Conservation (phyloP, 2,797 vertebrate species). For the Spondyliosoma cantharus region DNA sequence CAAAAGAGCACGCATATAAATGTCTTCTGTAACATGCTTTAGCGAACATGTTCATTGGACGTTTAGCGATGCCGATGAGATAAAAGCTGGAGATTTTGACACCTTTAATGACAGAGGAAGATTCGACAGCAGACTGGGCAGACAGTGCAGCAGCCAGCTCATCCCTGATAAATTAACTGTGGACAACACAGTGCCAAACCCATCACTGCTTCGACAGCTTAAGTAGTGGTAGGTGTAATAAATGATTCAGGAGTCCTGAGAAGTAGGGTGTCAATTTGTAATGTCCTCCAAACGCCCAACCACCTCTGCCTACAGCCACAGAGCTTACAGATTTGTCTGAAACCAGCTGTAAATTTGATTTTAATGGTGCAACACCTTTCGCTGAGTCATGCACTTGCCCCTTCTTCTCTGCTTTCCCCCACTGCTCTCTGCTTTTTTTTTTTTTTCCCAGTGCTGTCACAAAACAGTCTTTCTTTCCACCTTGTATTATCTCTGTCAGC, state of each 20-base stretch:
- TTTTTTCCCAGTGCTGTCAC: slow-evolving; percentile 81
- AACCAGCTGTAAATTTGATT: slow-evolving; percentile 85
- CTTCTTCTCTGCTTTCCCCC: slow-evolving; percentile 23
- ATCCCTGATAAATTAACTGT: slow-evolving; percentile 76
- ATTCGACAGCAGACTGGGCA: slow-evolving; percentile 40
- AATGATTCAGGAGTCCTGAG: slow-evolving; percentile 80
- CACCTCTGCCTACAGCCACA: slow-evolving; percentile 58
- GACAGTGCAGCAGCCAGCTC: slow-evolving; percentile 52
- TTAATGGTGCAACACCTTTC: slow-evolving; percentile 82
- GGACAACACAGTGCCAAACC: slow-evolving; percentile 74
- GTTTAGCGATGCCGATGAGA: slow-evolving; percentile 17
- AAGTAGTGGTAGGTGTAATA: slow-evolving; percentile 84
- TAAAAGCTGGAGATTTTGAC: slow-evolving; percentile 48
- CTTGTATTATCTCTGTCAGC: slow-evolving; percentile 82
- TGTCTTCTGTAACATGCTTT: not conserved
- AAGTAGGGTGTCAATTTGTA: slow-evolving; percentile 82
- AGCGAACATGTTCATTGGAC: not conserved
- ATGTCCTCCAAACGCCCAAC: slow-evolving; percentile 80
- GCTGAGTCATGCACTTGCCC: slow-evolving; percentile 83
- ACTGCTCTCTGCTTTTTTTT: slow-evolving; percentile 62
- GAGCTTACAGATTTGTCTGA: slow-evolving; percentile 76
- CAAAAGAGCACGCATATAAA: slow-evolving; percentile 23
- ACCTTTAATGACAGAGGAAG: slow-evolving; percentile 55
- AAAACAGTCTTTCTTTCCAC: slow-evolving; percentile 74
- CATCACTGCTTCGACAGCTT: slow-evolving; percentile 78